These are phyloP conservation scores for Sphinx pinastri DNA, from an alignment of 2,888 invertebrate species.

Conservation along the genomic window DNA sequence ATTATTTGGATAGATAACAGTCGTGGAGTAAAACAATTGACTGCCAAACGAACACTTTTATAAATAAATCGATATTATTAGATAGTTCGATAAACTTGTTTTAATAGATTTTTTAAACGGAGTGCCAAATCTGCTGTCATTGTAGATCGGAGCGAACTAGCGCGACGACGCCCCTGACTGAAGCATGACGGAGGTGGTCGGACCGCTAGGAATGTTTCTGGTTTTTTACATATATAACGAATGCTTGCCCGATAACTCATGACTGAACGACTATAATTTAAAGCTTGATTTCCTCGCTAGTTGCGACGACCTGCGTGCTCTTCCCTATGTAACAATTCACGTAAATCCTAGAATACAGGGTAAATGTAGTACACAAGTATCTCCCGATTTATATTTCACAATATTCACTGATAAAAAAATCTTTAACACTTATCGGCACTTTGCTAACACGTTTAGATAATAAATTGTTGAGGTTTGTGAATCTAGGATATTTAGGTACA, in stretches of 20 bases:
- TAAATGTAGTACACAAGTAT: slow-evolving; percentile 79
- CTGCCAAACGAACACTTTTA: slow-evolving; percentile 82
- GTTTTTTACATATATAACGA: slow-evolving; percentile 44
- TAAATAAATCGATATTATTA: slow-evolving; percentile 71
- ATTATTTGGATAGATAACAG: slow-evolving; percentile 74
- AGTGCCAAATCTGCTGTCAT: slow-evolving; percentile 71
- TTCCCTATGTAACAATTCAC: slow-evolving; percentile 65
- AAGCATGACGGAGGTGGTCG: slow-evolving; percentile 40
- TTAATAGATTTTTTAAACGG: slow-evolving; percentile 73
- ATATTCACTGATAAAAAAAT: slow-evolving; percentile 74
- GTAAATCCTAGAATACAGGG: slow-evolving; percentile 83
- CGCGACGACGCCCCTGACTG: slow-evolving; percentile 50
- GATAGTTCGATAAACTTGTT: slow-evolving; percentile 76
- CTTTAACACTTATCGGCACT: slow-evolving; percentile 78
- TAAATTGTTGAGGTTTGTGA: slow-evolving; percentile 77
- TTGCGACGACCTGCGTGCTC: slow-evolving; percentile 42
- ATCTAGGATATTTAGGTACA: slow-evolving; percentile 20
- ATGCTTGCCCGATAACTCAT: slow-evolving; percentile 72
- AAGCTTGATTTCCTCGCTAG: slow-evolving; percentile 55
- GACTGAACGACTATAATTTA: slow-evolving; percentile 68
- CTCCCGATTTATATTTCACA: slow-evolving; percentile 75
- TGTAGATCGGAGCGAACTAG: slow-evolving; percentile 44
- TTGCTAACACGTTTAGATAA: slow-evolving; percentile 69
- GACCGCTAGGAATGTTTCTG: slow-evolving; percentile 12
- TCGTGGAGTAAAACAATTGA: slow-evolving; percentile 74